Percentiles rank a stretch among this genome's conserved stretches.
Evolutionary conservation across 2,113 vertebrate species (phyloP).

Genomic region (Ictalurus furcatus): DNA sequence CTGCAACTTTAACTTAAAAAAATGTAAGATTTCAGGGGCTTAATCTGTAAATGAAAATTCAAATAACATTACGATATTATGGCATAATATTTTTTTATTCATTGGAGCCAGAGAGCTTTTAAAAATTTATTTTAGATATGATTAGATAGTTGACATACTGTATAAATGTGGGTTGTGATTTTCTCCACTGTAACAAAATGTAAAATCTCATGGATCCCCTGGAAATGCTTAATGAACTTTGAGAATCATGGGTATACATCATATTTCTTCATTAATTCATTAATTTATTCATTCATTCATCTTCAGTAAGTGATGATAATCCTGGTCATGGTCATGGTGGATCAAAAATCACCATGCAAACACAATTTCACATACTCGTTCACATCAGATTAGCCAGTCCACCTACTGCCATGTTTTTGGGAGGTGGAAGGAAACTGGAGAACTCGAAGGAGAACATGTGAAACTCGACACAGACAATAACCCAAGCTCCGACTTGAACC

Average conservation of each 20-base stretch:
- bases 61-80: neutral
- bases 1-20: no score
- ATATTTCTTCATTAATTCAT: neutral
- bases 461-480: neutral
- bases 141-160: neutral
- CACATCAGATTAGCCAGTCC: neutral
- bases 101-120: neutral
- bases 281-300: neutral
- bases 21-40: no score
- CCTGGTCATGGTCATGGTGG: neutral
- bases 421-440: neutral
- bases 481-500: neutral
- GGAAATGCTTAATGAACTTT: neutral
- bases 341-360: neutral
- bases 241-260: neutral
- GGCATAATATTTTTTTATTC: neutral
- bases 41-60: no score
- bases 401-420: neutral
- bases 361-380: neutral
- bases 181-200: neutral
- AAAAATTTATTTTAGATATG: neutral
- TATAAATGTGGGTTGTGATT: neutral
- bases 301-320: neutral
- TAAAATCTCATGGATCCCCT: neutral
- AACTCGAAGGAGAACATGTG: neutral